These are phyloP conservation scores for Caerostris darwini DNA, from an alignment of 1,140 invertebrate species.

Conservation along the genomic window DNA sequence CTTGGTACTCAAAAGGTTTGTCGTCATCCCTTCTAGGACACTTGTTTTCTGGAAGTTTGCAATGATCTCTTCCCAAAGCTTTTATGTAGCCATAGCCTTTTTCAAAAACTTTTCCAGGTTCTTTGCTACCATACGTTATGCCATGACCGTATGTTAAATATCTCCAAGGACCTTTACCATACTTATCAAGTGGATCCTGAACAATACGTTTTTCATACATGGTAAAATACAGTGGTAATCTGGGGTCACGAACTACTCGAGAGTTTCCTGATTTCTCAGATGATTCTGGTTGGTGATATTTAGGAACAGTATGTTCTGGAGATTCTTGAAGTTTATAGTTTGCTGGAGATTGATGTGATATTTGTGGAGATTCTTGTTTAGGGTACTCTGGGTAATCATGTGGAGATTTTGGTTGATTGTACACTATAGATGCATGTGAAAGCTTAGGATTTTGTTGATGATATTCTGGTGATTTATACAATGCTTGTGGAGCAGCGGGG, in stretches of 20 bases:
- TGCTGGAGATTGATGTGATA: not conserved
- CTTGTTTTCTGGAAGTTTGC: slow-evolving; percentile 46
- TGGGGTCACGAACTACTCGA: slow-evolving; percentile 37
- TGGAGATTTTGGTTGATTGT: not conserved
- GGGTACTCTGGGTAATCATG: not conserved
- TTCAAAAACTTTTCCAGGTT: slow-evolving; percentile 74
- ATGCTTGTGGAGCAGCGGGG: not conserved
- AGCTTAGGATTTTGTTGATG: not conserved
- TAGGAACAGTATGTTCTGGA: not conserved
- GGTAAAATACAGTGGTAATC: slow-evolving; percentile 60
- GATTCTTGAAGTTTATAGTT: not conserved
- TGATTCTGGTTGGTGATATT: not conserved
- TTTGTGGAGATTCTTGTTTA: not conserved
- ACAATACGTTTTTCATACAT: slow-evolving; percentile 76
- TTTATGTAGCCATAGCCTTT: slow-evolving; percentile 77
- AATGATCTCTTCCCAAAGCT: slow-evolving; percentile 76
- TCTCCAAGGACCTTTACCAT: slow-evolving; percentile 76
- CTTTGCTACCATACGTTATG: slow-evolving; percentile 70
- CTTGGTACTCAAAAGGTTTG: slow-evolving; percentile 75
- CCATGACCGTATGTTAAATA: slow-evolving; percentile 76
- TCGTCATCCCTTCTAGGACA: slow-evolving; percentile 70
- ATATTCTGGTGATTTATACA: not conserved
- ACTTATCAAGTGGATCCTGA: slow-evolving; percentile 62
- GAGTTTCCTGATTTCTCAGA: not conserved
- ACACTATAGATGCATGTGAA: not conserved